Percentiles rank a stretch among this genome's conserved stretches.
Evolutionary conservation across 92 coral and sea anemone species (phyloP).

Genomic region (Pocillopora grandis): DNA sequence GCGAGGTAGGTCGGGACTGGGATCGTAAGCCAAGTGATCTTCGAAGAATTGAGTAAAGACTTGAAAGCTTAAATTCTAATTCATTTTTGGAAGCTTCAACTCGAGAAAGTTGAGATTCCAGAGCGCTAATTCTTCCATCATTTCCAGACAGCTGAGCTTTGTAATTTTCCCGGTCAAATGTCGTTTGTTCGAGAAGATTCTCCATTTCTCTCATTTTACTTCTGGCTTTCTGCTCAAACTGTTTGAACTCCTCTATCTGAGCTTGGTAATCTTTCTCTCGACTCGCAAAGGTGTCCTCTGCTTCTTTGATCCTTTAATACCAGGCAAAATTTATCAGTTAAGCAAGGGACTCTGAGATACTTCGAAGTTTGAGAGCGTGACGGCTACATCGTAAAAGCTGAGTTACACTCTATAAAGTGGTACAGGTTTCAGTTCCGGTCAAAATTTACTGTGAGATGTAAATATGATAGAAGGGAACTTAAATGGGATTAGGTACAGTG

Average conservation of each 20-base stretch:
- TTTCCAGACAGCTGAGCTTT: constrained; percentile 88
- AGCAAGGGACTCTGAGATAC: no score
- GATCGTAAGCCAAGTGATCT: constrained; percentile 73
- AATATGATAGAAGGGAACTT: no score
- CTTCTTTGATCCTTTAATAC: constrained; percentile 62
- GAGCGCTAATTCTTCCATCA: constrained; percentile 78
- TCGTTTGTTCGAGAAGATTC: constrained; percentile 73
- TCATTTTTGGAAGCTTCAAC: constrained; percentile 74
- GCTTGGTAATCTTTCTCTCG: constrained; percentile 76
- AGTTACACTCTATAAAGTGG: no score
- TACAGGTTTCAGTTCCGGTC: no score
- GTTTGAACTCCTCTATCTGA: constrained; percentile 62
- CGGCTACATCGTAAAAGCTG: no score
- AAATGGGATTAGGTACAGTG: no score
- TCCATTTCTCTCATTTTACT: constrained; percentile 69
- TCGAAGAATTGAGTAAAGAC: constrained; percentile 74
- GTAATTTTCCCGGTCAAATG: constrained; percentile 86
- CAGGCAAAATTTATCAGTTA: not conserved
- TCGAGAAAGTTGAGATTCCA: constrained; percentile 77
- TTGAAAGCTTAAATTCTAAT: constrained; percentile 68
- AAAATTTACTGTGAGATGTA: no score
- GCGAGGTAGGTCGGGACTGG: constrained; percentile 49
- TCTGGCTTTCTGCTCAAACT: constrained; percentile 76
- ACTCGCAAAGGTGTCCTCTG: constrained; percentile 71
- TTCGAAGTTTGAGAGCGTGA: no score